Evolutionary conservation across 1,140 invertebrate genomes (phyloP).

Genomic region (Magallana ariakensis): DNA sequence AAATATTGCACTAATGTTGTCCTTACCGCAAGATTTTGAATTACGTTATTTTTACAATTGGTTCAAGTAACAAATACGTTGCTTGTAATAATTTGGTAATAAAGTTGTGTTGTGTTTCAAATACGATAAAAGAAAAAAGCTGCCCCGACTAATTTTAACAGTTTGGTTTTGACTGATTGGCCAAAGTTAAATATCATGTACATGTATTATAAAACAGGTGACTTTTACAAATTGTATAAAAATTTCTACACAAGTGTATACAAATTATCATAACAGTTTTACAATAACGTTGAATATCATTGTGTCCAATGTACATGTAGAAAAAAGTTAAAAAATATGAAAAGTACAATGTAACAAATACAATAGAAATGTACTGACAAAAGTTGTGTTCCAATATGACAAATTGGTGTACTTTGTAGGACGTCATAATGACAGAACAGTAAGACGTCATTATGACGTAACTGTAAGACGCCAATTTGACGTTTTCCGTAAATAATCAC

Average conservation of each 20-base stretch:
- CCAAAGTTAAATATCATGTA: no score
- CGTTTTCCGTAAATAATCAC: no score
- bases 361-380: not conserved
- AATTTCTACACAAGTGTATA: constrained; percentile 2
- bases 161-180: no score
- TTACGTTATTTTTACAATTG: not conserved
- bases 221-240: not conserved
- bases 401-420: no score
- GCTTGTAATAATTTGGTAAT: not conserved
- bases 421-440: no score
- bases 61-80: not conserved
- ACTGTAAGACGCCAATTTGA: no score
- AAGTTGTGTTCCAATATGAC: no score
- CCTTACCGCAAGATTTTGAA: not conserved
- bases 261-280: not conserved
- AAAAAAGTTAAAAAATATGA: not conserved
- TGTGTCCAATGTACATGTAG: not conserved
- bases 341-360: not conserved
- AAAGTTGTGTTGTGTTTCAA: not conserved
- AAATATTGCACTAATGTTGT: not conserved
- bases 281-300: not conserved
- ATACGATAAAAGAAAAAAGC: not conserved
- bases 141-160: not conserved
- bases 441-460: no score
- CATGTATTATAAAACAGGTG: not conserved